Percentiles rank a stretch among this genome's conserved stretches.
These are phyloP conservation scores for Nemapogon koenigi DNA, from an alignment of 2,888 invertebrate species.

Conservation along the genomic window DNA sequence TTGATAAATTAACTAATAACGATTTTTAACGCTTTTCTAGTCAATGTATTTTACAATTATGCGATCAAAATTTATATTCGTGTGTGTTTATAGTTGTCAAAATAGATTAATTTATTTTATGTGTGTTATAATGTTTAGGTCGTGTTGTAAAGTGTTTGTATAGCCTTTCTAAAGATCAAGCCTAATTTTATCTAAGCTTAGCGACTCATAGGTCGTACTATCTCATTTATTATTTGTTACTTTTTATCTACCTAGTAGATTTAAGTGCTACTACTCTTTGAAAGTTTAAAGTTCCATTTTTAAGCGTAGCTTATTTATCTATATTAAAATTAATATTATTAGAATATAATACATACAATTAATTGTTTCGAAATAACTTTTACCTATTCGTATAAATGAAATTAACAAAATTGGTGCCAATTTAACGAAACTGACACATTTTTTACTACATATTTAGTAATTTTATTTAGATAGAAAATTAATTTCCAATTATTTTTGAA, in stretches of 20 bases:
- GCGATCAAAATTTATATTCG: no score
- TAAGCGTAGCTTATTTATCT: conserved; percentile 9
- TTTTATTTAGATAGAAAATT: neutral
- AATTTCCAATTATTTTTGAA: neutral
- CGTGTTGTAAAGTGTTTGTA: no score
- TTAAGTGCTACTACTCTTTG: no score
- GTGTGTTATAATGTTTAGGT: no score
- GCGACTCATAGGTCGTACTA: neutral
- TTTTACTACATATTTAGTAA: neutral
- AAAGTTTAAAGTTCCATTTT: conserved; percentile 8
- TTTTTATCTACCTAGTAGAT: no score
- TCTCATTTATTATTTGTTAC: no score
- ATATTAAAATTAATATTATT: conserved; percentile 3
- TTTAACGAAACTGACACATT: conserved; percentile 13
- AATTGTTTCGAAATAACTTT: no score
- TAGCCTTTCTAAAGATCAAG: no score
- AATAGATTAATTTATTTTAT: no score
- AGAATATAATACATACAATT: no score
- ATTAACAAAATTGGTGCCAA: conserved; percentile 36
- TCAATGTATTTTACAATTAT: conserved; percentile 2
- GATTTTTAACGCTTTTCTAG: conserved; percentile 8
- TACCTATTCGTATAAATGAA: conserved; percentile 2
- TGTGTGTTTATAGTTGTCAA: no score
- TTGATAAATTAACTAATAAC: neutral
- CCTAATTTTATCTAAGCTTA: conserved; percentile 1